These are phyloP conservation scores for Chloromyia formosa DNA, from an alignment of 2,888 invertebrate genomes.

Conservation along the genomic window DNA sequence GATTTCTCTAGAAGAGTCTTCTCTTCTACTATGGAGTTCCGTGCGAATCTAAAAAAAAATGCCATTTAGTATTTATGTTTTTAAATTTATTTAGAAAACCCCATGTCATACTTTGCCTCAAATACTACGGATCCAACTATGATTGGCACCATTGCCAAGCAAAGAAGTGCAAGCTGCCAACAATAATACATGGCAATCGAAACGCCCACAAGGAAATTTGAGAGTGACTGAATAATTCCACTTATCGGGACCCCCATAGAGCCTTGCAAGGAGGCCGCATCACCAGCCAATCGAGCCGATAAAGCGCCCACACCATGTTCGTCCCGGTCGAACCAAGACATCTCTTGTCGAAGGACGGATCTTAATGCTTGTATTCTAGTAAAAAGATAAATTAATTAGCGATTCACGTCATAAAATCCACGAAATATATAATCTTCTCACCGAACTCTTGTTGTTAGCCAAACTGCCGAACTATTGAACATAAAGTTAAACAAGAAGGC, in stretches of 20 bases:
- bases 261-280: slow-evolving; percentile 77
- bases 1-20: slow-evolving; percentile 72
- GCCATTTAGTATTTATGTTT: background rate
- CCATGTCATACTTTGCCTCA: slow-evolving; percentile 65
- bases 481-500: slow-evolving; percentile 78
- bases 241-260: slow-evolving; percentile 76
- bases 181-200: slow-evolving; percentile 71
- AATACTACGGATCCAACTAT: slow-evolving; percentile 73
- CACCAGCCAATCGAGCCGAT: slow-evolving; percentile 74
- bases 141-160: slow-evolving; percentile 72
- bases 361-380: slow-evolving; percentile 65
- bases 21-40: slow-evolving; percentile 69
- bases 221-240: slow-evolving; percentile 72
- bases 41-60: slow-evolving; percentile 65
- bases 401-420: too few relatives aligned
- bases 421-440: slow-evolving; percentile 50
- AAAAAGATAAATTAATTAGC: too few relatives aligned
- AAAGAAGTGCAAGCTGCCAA: slow-evolving; percentile 76
- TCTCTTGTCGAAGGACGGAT: slow-evolving; percentile 76
- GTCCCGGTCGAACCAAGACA: slow-evolving; percentile 77
- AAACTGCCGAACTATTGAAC: slow-evolving; percentile 80
- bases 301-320: slow-evolving; percentile 75
- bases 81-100: background rate
- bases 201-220: slow-evolving; percentile 72
- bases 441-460: slow-evolving; percentile 75